Percentiles rank a stretch among this genome's conserved stretches.
Evolutionary conservation across 2,113 vertebrate genomes (phyloP).

Genomic region (Sinocyclocheilus grahami): DNA sequence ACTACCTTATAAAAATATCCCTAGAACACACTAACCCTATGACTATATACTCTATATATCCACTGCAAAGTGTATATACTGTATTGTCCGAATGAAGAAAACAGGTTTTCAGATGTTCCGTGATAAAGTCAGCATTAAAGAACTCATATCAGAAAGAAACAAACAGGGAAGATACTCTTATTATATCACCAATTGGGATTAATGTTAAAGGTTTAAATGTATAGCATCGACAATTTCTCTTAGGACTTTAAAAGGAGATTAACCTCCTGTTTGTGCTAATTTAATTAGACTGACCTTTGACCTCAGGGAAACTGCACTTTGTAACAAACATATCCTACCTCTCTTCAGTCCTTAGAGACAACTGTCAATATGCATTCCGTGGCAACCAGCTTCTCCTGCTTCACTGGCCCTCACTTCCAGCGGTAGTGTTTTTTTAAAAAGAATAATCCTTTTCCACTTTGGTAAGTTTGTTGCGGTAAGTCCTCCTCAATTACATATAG

Average conservation of each 20-base stretch:
- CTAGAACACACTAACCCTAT: background rate
- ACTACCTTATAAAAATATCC: background rate
- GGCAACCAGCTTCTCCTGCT: conserved; percentile 35
- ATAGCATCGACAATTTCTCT: conserved; percentile 57
- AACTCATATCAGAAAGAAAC: background rate
- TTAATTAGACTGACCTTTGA: conserved; percentile 79
- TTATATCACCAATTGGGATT: background rate
- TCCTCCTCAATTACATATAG: conserved; percentile 48
- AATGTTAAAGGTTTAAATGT: background rate
- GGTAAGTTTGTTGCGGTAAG: conserved; percentile 28
- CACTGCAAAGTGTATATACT: background rate
- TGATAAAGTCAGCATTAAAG: background rate
- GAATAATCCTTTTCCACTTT: conserved; percentile 52
- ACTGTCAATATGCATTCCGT: conserved; percentile 74
- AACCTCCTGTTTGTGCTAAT: conserved; percentile 75
- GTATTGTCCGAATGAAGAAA: conserved; percentile 10
- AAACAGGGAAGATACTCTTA: background rate
- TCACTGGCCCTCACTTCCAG: conserved; percentile 49
- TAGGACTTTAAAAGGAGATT: conserved; percentile 69
- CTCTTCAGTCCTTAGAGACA: conserved; percentile 71
- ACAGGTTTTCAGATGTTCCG: background rate
- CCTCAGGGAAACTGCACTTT: conserved; percentile 66
- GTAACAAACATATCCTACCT: conserved; percentile 76
- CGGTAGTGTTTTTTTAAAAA: conserved; percentile 29
- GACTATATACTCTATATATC: background rate